Base-by-base conservation (phyloP, 2,888 invertebrate genomes). In the Hemistola chrysoprasaria region DNA sequence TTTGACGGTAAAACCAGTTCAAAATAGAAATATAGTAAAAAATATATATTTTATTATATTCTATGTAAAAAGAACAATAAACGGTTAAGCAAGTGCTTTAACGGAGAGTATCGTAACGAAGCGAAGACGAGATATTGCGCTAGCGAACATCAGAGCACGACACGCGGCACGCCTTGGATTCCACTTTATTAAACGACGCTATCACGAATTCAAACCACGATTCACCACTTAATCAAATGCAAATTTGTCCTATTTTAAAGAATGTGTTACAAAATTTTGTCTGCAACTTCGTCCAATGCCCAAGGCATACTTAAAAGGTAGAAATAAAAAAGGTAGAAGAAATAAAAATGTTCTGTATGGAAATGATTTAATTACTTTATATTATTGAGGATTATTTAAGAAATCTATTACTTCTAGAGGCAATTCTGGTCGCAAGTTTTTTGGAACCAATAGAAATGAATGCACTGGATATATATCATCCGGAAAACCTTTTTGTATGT, bases 391-490 rank as follows among this genome's bases (percentile, higher is more conserved):
- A 16, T 16, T 3, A 16, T 16, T 16, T 16, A 16, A 3, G 4
- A 16, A 16, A 16, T 2, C 16, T 16, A 2, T 16, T 2, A 16
- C 16, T 16, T 16, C 16, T 35, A 1, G n/a, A n/a, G n/a, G n/a
- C n/a, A n/a, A 33, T 11, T 35, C 28, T 22, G 26, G 6, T 24
- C 8, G 8, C 24, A 8, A 24, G 8, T 24, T 24, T 8, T 24
- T 24, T 9, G 93, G 91, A 60, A 80, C 89, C 46, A 96, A 85
- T 6, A 96, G 96, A 86, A 97, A 95, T 92, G 95, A 95, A 67
- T 94, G 92, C 4, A 98, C 97, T 28, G 95, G 93, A 83, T 94
- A 98, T 31, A 99, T 87, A 1, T 94, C 95, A 64, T 93, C 93
- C 0, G 99, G 98, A 67, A 99, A 97, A 66, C 94, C 93, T 37